phyloP scores from a whole-genome alignment of 2,888 invertebrate species.

The Axea sp. region DNA sequence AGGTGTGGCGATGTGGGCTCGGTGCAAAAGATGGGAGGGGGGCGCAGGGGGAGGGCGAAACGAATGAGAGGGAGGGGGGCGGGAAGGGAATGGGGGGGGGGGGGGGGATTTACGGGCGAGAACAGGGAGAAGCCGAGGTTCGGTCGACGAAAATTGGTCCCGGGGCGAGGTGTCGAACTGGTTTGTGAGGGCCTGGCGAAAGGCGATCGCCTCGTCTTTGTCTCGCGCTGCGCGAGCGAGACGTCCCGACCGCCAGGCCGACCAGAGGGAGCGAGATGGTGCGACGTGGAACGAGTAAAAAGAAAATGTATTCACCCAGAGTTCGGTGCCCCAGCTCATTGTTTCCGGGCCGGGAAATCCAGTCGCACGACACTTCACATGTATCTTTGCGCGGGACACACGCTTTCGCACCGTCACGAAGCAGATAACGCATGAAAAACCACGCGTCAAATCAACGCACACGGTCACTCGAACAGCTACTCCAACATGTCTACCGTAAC shows the following conservation, averaged over 20 bases:
- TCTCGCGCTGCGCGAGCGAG: not conserved
- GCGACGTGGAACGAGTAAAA: conserved; percentile 14
- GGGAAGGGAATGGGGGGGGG: conserved; percentile 5
- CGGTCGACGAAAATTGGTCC: conserved; percentile 34
- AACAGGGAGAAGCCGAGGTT: conserved; percentile 4
- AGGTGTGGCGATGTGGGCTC: not conserved
- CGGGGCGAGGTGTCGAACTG: conserved; percentile 39
- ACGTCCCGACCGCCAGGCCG: conserved; percentile 10
- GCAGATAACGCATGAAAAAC: conserved; percentile 65
- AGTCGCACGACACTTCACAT: conserved; percentile 73
- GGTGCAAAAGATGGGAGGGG: not conserved
- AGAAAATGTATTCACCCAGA: conserved; percentile 77
- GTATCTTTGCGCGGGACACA: conserved; percentile 65
- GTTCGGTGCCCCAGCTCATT: conserved; percentile 80
- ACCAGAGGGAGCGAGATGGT: not conserved
- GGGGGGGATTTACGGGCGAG: conserved; percentile 2
- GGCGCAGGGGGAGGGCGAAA: not conserved
- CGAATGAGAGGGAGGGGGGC: not conserved
- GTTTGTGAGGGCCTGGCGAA: conserved; percentile 16
- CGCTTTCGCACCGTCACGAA: conserved; percentile 53
- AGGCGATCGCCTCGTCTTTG: conserved; percentile 2
- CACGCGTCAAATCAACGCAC: conserved; percentile 71
- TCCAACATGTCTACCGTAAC: conserved; percentile 77
- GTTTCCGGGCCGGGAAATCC: conserved; percentile 74
- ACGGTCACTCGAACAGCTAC: conserved; percentile 66